phyloP scores from a whole-genome alignment of 2,888 invertebrate genomes.

The Girardia tigrina region DNA sequence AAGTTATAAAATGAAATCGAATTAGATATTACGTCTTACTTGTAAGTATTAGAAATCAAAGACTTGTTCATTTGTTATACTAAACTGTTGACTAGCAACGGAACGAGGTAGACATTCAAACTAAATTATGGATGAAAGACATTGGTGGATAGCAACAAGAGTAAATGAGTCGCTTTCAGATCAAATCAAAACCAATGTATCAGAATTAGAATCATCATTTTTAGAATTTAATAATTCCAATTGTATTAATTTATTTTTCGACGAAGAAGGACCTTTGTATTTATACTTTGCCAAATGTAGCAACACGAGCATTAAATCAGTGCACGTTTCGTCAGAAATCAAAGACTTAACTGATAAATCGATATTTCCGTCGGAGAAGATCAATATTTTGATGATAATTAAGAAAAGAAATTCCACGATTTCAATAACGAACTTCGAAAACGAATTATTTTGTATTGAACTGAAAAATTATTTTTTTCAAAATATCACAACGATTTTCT shows the following conservation, averaged over 20 bases:
- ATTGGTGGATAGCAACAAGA: slow-evolving; percentile 51
- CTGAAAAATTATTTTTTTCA: slow-evolving; percentile 47
- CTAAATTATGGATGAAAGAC: slow-evolving; percentile 48
- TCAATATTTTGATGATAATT: slow-evolving; percentile 46
- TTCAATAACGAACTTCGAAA: slow-evolving; percentile 44
- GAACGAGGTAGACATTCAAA: too few species aligned
- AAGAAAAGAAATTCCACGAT: slow-evolving; percentile 45
- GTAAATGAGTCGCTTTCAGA: slow-evolving; percentile 50
- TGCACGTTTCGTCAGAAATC: slow-evolving; percentile 14
- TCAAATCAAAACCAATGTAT: slow-evolving; percentile 46
- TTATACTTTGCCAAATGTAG: slow-evolving; percentile 15
- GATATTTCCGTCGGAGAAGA: slow-evolving; percentile 13
- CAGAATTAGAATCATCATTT: slow-evolving; percentile 47
- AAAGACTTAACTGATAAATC: slow-evolving; percentile 30
- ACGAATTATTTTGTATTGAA: slow-evolving; percentile 48
- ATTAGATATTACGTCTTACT: too few species aligned
- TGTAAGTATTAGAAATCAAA: too few species aligned
- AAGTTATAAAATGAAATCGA: too few species aligned
- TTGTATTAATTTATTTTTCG: slow-evolving; percentile 46
- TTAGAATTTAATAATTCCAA: slow-evolving; percentile 44
- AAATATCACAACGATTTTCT: slow-evolving; percentile 43
- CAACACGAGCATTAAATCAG: background rate
- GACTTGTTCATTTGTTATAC: too few species aligned
- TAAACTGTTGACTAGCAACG: too few species aligned
- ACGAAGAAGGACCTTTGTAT: slow-evolving; percentile 40